phyloP scores from a whole-genome alignment of 1,140 invertebrate genomes.

The Anadara kagoshimensis region DNA sequence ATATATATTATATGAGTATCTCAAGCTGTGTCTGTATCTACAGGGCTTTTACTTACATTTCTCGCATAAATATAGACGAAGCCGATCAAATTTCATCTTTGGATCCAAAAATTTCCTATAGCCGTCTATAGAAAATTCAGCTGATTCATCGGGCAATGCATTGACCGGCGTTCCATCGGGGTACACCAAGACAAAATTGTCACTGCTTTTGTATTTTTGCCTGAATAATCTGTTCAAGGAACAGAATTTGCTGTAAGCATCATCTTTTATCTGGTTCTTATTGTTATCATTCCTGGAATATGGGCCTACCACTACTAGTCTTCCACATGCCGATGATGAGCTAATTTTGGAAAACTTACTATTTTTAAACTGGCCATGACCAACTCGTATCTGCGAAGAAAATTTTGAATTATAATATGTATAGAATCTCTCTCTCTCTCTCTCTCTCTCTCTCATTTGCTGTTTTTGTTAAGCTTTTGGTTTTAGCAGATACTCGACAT shows the following conservation, averaged over 20 bases:
- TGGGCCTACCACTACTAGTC: neutral
- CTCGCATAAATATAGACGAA: slow-evolving; percentile 5
- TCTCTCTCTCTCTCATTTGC: no score
- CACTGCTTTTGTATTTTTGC: slow-evolving; percentile 3
- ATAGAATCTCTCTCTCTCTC: no score
- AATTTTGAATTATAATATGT: neutral
- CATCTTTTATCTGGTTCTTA: neutral
- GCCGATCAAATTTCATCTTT: slow-evolving; percentile 10
- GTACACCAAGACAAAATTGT: neutral
- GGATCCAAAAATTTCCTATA: slow-evolving; percentile 15
- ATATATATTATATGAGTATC: no score
- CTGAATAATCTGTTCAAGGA: neutral
- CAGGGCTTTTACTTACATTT: neutral
- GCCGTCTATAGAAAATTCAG: neutral
- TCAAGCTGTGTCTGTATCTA: no score
- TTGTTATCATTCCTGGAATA: neutral
- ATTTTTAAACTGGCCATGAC: slow-evolving; percentile 3
- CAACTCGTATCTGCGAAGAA: neutral
- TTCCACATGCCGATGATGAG: neutral
- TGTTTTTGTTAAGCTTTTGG: no score
- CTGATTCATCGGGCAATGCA: slow-evolving; percentile 10
- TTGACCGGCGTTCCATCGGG: neutral
- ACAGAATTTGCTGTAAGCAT: neutral
- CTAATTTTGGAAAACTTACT: neutral
- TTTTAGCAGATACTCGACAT: no score